Percentiles rank a stretch among this genome's conserved stretches.
phyloP scores from a whole-genome alignment of 2,888 invertebrate genomes.

The Psylliodes chrysocephalus region DNA sequence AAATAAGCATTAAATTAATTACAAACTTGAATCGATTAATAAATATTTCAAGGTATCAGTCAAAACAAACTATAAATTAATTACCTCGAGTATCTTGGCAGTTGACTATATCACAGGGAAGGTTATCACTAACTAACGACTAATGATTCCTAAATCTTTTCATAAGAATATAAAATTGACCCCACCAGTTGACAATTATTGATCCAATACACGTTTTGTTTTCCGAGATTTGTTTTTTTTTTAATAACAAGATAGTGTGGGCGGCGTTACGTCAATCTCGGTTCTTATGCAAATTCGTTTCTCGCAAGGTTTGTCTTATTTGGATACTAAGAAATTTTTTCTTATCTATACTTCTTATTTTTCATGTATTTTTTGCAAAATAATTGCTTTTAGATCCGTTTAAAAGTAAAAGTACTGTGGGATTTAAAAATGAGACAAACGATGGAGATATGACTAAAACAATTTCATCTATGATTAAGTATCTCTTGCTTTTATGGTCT shows the following conservation, averaged over 20 bases:
- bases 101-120: constrained; percentile 19
- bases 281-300: not conserved
- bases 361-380: not conserved
- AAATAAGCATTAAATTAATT: no score
- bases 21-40: not conserved
- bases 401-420: no score
- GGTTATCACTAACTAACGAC: constrained; percentile 6
- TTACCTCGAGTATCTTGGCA: not conserved
- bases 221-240: not conserved
- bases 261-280: not conserved
- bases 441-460: no score
- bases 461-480: no score
- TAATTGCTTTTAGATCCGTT: no score
- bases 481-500: no score
- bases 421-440: no score
- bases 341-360: not conserved
- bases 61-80: not conserved
- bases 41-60: not conserved
- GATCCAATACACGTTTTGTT: not conserved
- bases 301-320: not conserved
- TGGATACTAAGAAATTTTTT: not conserved
- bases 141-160: not conserved
- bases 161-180: not conserved
- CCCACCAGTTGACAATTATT: constrained; percentile 1
- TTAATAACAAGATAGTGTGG: not conserved